A percentile compares a stretch with the other conserved stretches of the same genome.
These are phyloP conservation scores for Bryconaethiops microstoma DNA, from an alignment of 2,797 vertebrate species.

Conservation along the genomic window DNA sequence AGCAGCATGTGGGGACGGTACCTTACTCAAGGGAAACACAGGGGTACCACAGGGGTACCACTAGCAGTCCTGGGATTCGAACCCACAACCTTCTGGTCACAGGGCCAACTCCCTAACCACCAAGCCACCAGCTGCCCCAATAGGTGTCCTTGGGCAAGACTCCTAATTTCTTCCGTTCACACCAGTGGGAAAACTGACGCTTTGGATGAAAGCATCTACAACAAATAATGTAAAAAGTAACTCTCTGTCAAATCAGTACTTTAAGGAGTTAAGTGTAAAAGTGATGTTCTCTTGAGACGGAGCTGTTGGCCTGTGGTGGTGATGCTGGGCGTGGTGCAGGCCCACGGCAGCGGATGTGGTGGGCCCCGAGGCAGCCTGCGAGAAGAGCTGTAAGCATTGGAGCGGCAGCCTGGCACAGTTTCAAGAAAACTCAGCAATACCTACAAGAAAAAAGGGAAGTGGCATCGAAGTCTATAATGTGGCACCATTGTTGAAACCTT, in stretches of 20 bases:
- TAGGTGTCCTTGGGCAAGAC: too few relatives aligned
- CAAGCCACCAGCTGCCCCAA: too few relatives aligned
- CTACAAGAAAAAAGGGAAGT: slow-evolving; percentile 21
- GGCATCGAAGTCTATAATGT: slow-evolving; percentile 17
- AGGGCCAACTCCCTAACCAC: too few relatives aligned
- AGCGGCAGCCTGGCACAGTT: slow-evolving; percentile 26
- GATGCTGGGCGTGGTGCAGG: slow-evolving; percentile 1
- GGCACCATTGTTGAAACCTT: neutral
- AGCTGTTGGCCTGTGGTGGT: slow-evolving; percentile 17
- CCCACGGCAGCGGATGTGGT: slow-evolving; percentile 34
- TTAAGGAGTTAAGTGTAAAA: neutral
- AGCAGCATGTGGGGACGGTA: too few relatives aligned
- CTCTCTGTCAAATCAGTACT: neutral
- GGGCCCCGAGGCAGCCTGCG: neutral
- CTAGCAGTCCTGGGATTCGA: too few relatives aligned
- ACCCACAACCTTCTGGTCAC: too few relatives aligned
- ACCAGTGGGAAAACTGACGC: too few relatives aligned
- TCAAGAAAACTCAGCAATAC: slow-evolving; percentile 23
- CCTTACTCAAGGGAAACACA: too few relatives aligned
- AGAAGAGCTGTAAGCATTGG: neutral
- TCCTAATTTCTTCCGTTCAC: too few relatives aligned
- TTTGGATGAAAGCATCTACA: too few relatives aligned
- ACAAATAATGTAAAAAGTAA: too few relatives aligned
- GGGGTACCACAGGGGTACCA: too few relatives aligned
- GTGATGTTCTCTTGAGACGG: slow-evolving; percentile 44